phyloP scores from a whole-genome alignment of 2,113 vertebrate species.

The Pelvicachromis taeniatus region DNA sequence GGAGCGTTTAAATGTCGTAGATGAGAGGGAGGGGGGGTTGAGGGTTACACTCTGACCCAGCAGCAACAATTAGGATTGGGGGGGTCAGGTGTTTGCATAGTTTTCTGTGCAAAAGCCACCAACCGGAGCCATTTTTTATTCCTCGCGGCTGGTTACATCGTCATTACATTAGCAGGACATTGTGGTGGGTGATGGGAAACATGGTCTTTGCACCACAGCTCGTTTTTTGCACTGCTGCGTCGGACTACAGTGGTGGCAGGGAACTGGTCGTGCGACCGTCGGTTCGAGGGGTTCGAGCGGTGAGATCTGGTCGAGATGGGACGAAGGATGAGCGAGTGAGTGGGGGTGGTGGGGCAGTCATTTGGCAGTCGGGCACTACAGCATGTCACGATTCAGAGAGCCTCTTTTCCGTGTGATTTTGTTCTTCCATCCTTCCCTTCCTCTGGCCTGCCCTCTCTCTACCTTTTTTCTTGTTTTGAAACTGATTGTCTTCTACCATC shows the following conservation, averaged over 20 bases:
- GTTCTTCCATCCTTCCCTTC: slow-evolving; percentile 35
- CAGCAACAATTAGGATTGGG: slow-evolving; percentile 74
- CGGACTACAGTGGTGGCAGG: background rate
- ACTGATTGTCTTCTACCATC: slow-evolving; percentile 85
- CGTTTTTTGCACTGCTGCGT: slow-evolving; percentile 2
- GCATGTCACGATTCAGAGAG: slow-evolving; percentile 52
- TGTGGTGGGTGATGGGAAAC: slow-evolving; percentile 39
- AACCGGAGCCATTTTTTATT: slow-evolving; percentile 68
- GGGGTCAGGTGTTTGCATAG: slow-evolving; percentile 79
- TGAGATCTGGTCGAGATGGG: background rate
- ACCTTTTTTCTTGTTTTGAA: slow-evolving; percentile 76
- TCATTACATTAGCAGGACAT: slow-evolving; percentile 60
- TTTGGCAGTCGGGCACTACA: slow-evolving; percentile 55
- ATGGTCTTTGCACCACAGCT: slow-evolving; percentile 44
- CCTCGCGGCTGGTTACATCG: slow-evolving; percentile 62
- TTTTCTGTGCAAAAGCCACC: slow-evolving; percentile 77
- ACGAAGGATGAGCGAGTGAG: background rate
- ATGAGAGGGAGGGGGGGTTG: slow-evolving; percentile 2
- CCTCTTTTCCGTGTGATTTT: slow-evolving; percentile 67
- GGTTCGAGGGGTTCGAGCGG: background rate
- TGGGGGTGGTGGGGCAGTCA: slow-evolving; percentile 1
- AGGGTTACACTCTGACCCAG: slow-evolving; percentile 74
- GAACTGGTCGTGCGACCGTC: background rate
- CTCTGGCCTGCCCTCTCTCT: slow-evolving; percentile 73
- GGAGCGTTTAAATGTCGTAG: slow-evolving; percentile 3